A percentile compares a stretch with the other conserved stretches of the same genome.
Conservation (phyloP, 2,113 vertebrate species). For the Willisornis vidua region DNA sequence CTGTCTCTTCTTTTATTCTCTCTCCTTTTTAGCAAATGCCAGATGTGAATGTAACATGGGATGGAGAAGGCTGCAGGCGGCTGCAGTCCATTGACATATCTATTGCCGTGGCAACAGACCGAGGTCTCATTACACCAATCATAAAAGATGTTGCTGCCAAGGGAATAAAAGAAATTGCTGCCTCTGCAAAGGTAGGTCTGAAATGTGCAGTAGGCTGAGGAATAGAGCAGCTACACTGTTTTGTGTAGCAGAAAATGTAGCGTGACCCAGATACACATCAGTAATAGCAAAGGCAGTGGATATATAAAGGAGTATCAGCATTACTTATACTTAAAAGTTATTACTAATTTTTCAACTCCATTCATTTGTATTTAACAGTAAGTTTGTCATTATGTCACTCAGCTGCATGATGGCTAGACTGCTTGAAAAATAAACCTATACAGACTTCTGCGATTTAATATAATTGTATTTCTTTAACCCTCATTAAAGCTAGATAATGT, state of each 20-base stretch:
- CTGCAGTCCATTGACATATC: slow-evolving; percentile 90
- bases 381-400: neutral
- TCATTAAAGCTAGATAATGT: neutral
- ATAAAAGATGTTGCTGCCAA: slow-evolving; percentile 90
- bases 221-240: neutral
- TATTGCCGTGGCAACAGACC: slow-evolving; percentile 92
- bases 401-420: neutral
- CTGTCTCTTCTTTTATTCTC: neutral
- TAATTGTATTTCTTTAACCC: neutral
- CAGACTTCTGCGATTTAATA: neutral
- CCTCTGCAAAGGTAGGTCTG: slow-evolving; percentile 84
- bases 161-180: slow-evolving; percentile 89
- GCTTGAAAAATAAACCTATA: neutral
- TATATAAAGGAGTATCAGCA: neutral
- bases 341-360: neutral
- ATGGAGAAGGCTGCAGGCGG: slow-evolving; percentile 81
- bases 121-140: slow-evolving; percentile 92
- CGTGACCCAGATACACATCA: neutral
- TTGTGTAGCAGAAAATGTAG: neutral
- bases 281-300: neutral
- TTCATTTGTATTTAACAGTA: neutral
- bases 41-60: slow-evolving; percentile 91
- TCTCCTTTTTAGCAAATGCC: slow-evolving; percentile 86
- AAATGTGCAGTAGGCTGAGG: neutral
- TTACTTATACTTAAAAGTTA: neutral